Base-by-base conservation (phyloP, 2,888 invertebrate species). In the Bellardia pandia region DNA sequence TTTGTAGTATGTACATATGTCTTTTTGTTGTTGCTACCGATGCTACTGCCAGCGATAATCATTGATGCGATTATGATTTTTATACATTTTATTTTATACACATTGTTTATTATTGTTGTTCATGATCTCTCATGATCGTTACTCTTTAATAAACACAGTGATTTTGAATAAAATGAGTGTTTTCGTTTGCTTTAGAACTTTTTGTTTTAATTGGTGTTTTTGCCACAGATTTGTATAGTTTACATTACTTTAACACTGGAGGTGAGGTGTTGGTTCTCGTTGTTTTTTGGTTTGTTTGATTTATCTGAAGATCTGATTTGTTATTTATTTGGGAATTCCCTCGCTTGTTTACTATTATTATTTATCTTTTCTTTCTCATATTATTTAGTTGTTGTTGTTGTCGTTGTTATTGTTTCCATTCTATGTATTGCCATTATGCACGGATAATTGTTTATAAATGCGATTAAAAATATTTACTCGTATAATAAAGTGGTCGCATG, bases 321-420 rank as follows among this genome's bases (percentile, higher is more conserved):
- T 64, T 75, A 87, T 92, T 91, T 92, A 90, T 90, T 91, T 91
- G 92, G 92, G 92, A 90, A 91, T 92, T 91, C 92, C 91, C 91
- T 89, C 79, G 62, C 58, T 78, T 86, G 82, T 82, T 82, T 82
- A 78, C 69, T 64, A 82, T 40, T 51, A 68, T 45, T 81, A 51
- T 62, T 51, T 51, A 48, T 66, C 14, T 72, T 60, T 64, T 66
- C 53, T 51, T 79, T 40, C 51, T 81, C 23, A 23, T 23, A 1
- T 23, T 23, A 23, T 23, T 23, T 23, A 23, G 71, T 16, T 86
- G 68, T 53, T 79, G 45, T 78, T 79, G 13, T 64, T 53, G 72
- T 69, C 71, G 62, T 62, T 72, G 42, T 11, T 68, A 56, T 58
- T 78, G 42, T 66, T 68, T 60, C 37, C 9, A 53, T 79, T 64